Base-by-base conservation (phyloP, 53 echinoderm and acorn worm species). In the Echinarachnius parma region DNA sequence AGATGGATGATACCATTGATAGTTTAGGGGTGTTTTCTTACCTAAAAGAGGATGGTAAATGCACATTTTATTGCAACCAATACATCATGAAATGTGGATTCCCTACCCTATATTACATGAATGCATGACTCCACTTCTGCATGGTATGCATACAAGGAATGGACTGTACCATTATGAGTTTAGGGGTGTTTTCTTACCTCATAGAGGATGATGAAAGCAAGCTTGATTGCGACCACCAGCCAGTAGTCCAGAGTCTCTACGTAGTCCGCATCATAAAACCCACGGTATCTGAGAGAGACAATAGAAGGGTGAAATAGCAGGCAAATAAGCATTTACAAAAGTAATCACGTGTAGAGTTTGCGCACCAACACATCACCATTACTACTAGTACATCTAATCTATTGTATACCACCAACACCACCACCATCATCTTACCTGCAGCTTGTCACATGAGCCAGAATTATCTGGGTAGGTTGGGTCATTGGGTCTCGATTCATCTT, bases 131-230 rank as follows among this genome's bases (percentile, higher is more conserved):
- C n/a, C n/a, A 39, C 13, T 9, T 13, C 39, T 39, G 39, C 39
- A 39, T 39, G 39, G 13, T 39, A 39, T 39, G 39, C 13, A 39
- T 39, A 13, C 7, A 39, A 39, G 7, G 39, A 9, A 13, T 39
- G n/a, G 39, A 7, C 39, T 9, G 39, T 39, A 39, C 39, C 39
- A 39, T 39, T 39, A 7, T 39, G 7, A 39, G 7, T 39, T 7
- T 13, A 39, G 4, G 4, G 39, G 26, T 8, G 13, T 4, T 42
- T 34, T 75, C 80, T 86, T 80, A 93, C 93, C 78, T 93, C 93
- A 75, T 86, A 94, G 28, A 90, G 28, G 1, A 94, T 28, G 59
- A 94, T 87, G 48, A 94, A 78, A 52, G 86, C 95, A 8, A 94
- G 72, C 46, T 76, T 82, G 57, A 89, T 74, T 4, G 95, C 86